Conservation (phyloP, 2,888 invertebrate genomes). For the Oscheius sp. region DNA sequence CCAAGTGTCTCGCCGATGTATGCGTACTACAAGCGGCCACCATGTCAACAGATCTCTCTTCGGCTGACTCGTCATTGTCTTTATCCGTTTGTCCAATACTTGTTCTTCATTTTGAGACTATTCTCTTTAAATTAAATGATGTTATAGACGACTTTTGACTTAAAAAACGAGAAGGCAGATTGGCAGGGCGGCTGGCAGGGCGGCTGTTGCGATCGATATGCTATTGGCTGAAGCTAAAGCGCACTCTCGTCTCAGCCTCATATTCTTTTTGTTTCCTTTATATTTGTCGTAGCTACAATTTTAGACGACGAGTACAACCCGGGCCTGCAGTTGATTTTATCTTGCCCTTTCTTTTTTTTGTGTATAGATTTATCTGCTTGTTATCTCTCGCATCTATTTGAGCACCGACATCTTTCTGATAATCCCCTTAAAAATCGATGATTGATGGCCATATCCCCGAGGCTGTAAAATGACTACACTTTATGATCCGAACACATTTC, state of each 20-base stretch:
- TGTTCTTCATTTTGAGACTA: background rate
- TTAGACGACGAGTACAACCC: background rate
- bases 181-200: slow-evolving; percentile 28
- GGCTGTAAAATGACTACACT: slow-evolving; percentile 33
- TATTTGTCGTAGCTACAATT: slow-evolving; percentile 3
- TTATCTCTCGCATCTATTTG: too few relatives aligned
- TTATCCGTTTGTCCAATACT: background rate
- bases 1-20: background rate
- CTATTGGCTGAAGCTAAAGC: slow-evolving; percentile 36
- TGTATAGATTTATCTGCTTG: too few relatives aligned
- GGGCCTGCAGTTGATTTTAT: too few relatives aligned
- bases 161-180: slow-evolving; percentile 31
- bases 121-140: background rate
- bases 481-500: slow-evolving; percentile 21
- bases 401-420: background rate
- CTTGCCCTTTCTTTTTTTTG: too few relatives aligned
- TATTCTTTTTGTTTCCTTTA: slow-evolving; percentile 22
- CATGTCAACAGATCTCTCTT: background rate
- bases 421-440: background rate
- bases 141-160: slow-evolving; percentile 17
- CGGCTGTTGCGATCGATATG: slow-evolving; percentile 36
- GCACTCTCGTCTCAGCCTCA: slow-evolving; percentile 37
- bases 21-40: background rate
- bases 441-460: slow-evolving; percentile 12
- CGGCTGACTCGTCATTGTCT: background rate